Evolutionary conservation across 2,113 vertebrate genomes (phyloP), one percentile per base, ranked within the genome.

Genomic region (Psittacara wagleri): DNA sequence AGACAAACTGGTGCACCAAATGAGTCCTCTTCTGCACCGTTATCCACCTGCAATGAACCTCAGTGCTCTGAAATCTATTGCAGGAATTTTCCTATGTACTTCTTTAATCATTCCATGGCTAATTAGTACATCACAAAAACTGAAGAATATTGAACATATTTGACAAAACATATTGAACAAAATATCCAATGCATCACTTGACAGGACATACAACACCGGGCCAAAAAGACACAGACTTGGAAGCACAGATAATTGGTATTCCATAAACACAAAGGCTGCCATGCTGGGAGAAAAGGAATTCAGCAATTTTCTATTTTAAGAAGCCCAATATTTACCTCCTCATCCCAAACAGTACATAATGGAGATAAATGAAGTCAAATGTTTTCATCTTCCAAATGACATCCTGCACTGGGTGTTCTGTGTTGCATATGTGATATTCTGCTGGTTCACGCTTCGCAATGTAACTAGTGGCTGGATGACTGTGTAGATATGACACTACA

Each of bases 101-200:
- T 48, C 48, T 52, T 33, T 9, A 52, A 64, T 20, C 11, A 24
- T 15, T 61, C 10, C 29, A 25, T 5, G 37, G 33, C 70, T 55
- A 83, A 43, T 0, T 28, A 37, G 22, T 22, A 33, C 66, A 49
- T 33, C 27, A 14, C 1, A 1, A 35, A 33, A n/a, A 20, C 0
- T 16, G 22, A 92, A 69, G 52, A 59, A 10, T 2, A 25, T 31
- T 22, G 29, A 43, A n/a, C 63, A 62, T 44, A 44, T 44, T 44
- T 44, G 43, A 44, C 43, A 44, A 44, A 44, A 59, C 4, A 10
- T 2, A 25, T 31, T 22, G 29, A 43, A n/a, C 59, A 62, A 41
- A 41, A 51, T 6, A 70, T 1, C 28, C 23, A 31, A n/a, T 17
- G 19, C 46, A 11, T 9, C 48, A 5, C 35, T 14, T 16, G 51